Percentiles rank a stretch among this genome's conserved stretches.
phyloP scores from a whole-genome alignment of 2,797 vertebrate species.

The Limosa lapponica region DNA sequence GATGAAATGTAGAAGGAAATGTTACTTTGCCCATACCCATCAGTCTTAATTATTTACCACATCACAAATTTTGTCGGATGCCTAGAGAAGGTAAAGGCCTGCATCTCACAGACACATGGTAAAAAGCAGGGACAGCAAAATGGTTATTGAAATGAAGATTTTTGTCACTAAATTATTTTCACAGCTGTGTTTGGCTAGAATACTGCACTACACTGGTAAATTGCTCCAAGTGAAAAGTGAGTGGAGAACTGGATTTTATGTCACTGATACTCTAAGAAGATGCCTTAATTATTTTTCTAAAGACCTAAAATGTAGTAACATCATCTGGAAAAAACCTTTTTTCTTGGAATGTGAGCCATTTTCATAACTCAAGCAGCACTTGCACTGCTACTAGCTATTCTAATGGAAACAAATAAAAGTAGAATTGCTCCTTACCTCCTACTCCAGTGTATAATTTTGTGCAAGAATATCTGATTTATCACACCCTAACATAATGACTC shows the following conservation, averaged over 20 bases:
- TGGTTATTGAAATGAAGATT: background rate
- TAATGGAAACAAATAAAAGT: background rate
- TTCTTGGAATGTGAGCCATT: background rate
- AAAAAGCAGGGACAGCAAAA: background rate
- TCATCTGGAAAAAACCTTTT: background rate
- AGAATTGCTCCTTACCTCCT: background rate
- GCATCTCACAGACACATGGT: background rate
- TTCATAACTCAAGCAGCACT: background rate
- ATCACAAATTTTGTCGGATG: background rate
- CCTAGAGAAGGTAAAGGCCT: background rate
- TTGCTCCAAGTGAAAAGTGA: background rate
- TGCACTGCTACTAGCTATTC: background rate
- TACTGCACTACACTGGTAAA: background rate
- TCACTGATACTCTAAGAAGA: background rate
- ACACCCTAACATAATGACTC: background rate
- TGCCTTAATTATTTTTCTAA: background rate
- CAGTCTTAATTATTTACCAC: slow-evolving; percentile 61
- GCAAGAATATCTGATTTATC: background rate
- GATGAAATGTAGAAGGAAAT: slow-evolving; percentile 61
- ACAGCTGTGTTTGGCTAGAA: background rate
- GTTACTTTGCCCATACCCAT: slow-evolving; percentile 46
- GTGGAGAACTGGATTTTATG: background rate
- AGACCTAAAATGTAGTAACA: background rate
- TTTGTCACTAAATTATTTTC: background rate
- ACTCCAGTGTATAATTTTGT: background rate